A percentile compares a stretch with the other conserved stretches of the same genome.
These are phyloP conservation scores for Phycodurus eques DNA, from an alignment of 2,113 vertebrate genomes.

Conservation along the genomic window DNA sequence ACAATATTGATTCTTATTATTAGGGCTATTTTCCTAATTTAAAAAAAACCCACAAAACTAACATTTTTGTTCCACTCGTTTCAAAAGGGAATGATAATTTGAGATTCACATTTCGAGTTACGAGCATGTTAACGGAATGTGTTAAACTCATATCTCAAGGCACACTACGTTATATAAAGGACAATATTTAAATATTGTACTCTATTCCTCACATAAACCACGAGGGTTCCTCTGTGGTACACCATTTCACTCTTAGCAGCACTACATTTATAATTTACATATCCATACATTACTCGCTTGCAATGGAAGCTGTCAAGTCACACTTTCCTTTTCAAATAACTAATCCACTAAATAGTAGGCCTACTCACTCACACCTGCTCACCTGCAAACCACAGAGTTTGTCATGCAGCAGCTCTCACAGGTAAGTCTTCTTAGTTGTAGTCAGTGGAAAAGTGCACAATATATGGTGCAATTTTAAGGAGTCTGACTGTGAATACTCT, in stretches of 20 bases:
- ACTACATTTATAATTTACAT: slow-evolving; percentile 18
- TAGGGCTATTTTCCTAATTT: no score
- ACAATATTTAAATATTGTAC: background rate
- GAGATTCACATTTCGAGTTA: no score
- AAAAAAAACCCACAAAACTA: no score
- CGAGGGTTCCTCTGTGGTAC: background rate
- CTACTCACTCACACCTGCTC: background rate
- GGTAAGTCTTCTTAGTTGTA: slow-evolving; percentile 9
- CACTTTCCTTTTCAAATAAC: background rate
- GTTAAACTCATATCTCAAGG: no score
- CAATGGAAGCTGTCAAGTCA: slow-evolving; percentile 3
- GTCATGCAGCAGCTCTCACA: slow-evolving; percentile 2
- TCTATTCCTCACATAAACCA: slow-evolving; percentile 6
- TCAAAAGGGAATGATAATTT: no score
- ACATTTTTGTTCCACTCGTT: no score
- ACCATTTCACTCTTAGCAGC: slow-evolving; percentile 1
- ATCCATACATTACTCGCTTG: background rate
- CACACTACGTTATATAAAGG: background rate
- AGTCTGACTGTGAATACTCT: slow-evolving; percentile 30
- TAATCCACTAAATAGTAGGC: slow-evolving; percentile 17
- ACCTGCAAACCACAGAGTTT: slow-evolving; percentile 18
- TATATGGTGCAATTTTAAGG: slow-evolving; percentile 27
- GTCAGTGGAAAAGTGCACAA: slow-evolving; percentile 8
- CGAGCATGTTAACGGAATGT: no score
- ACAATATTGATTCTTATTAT: no score